Percentiles rank a stretch among this genome's conserved stretches.
These are phyloP conservation scores for Glyphotaelius pellucidus DNA, from an alignment of 2,888 invertebrate genomes.

Conservation along the genomic window DNA sequence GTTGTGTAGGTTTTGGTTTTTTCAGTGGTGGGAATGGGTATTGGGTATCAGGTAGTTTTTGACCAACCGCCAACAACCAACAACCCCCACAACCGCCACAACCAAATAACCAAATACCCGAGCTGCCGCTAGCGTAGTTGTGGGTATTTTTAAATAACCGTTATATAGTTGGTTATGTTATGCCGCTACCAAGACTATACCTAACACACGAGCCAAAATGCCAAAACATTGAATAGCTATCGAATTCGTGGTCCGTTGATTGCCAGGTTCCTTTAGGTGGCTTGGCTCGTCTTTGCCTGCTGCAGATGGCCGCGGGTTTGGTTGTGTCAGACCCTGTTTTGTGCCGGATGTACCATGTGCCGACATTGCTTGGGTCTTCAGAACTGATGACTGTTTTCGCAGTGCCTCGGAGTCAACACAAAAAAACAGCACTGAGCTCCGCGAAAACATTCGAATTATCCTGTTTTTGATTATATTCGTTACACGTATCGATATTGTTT, in stretches of 20 bases:
- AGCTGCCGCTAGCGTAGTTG: too few relatives aligned
- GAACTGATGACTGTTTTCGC: conserved; percentile 27
- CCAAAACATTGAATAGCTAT: background rate
- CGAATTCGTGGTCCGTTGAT: background rate
- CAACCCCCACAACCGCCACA: too few relatives aligned
- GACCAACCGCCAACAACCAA: too few relatives aligned
- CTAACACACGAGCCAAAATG: background rate
- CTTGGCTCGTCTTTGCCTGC: background rate
- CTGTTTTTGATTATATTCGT: background rate
- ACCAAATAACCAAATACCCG: too few relatives aligned
- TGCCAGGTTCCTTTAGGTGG: background rate
- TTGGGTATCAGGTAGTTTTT: too few relatives aligned
- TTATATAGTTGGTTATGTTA: too few relatives aligned
- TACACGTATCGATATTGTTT: too few relatives aligned
- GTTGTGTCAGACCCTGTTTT: conserved; percentile 3
- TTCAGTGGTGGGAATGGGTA: too few relatives aligned
- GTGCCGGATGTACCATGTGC: conserved; percentile 27
- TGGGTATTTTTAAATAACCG: too few relatives aligned
- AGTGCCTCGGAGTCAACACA: background rate
- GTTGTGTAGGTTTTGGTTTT: too few relatives aligned
- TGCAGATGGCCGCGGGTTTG: background rate
- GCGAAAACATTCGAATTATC: background rate
- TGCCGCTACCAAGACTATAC: too few relatives aligned
- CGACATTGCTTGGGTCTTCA: conserved; percentile 23
- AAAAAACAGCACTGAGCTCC: background rate